Percentiles rank a stretch among this genome's conserved stretches.
Evolutionary conservation across 1,140 invertebrate genomes (phyloP).

Genomic region (Drosophila gunungcola): DNA sequence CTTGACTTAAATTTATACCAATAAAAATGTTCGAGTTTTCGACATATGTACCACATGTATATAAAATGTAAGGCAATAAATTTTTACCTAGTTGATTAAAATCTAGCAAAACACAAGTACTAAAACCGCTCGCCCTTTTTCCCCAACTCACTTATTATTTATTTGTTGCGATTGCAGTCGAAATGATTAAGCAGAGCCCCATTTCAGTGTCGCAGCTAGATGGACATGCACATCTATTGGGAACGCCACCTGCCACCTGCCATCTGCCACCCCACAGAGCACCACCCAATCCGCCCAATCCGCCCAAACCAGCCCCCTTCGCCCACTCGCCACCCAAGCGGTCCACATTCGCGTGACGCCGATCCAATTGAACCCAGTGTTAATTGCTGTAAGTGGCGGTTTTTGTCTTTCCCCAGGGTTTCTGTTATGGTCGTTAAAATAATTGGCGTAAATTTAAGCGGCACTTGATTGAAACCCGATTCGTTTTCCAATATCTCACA

Average conservation of each 20-base stretch:
- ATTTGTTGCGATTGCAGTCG: neutral
- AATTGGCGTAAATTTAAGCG: slow-evolving; percentile 71
- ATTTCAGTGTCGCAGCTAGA: neutral
- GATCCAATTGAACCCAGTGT: slow-evolving; percentile 71
- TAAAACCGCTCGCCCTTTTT: neutral
- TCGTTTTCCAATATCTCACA: slow-evolving; percentile 8
- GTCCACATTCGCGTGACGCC: slow-evolving; percentile 28
- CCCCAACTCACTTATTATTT: too few relatives aligned
- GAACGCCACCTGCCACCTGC: neutral
- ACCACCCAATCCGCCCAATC: neutral
- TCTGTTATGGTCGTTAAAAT: slow-evolving; percentile 27
- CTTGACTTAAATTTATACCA: too few relatives aligned
- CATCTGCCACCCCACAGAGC: neutral
- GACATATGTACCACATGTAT: too few relatives aligned
- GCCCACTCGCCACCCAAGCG: neutral
- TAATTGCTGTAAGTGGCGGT: slow-evolving; percentile 58
- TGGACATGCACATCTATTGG: slow-evolving; percentile 11
- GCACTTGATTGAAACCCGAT: slow-evolving; percentile 63
- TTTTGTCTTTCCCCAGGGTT: slow-evolving; percentile 14
- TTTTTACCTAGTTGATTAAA: too few relatives aligned
- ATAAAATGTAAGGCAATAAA: too few relatives aligned
- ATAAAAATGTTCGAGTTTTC: too few relatives aligned
- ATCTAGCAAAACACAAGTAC: too few relatives aligned
- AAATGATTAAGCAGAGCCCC: neutral
- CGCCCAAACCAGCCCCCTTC: neutral